Evolutionary conservation across 2,113 vertebrate genomes (phyloP).

Genomic region (Antigone vipio): DNA sequence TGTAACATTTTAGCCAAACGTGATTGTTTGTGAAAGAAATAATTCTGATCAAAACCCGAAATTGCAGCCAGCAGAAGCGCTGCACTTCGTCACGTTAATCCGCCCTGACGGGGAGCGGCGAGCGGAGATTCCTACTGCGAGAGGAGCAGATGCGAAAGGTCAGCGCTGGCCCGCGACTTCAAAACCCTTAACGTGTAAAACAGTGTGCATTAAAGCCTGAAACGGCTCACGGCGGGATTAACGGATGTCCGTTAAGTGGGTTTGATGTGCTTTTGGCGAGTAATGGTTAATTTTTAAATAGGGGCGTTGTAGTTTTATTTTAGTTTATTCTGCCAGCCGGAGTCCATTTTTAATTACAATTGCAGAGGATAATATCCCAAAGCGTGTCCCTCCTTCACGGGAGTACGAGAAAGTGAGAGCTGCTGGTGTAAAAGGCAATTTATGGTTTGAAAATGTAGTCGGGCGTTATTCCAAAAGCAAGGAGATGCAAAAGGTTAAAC

Average conservation of each 20-base stretch:
- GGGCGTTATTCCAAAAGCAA: not conserved
- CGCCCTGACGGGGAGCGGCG: constrained; percentile 84
- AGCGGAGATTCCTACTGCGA: constrained; percentile 86
- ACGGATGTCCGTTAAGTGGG: constrained; percentile 86
- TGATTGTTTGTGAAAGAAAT: constrained; percentile 99
- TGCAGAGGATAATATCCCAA: not conserved
- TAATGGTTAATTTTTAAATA: constrained; percentile 72
- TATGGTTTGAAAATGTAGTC: not conserved
- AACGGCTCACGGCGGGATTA: constrained; percentile 85
- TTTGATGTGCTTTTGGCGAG: constrained; percentile 77
- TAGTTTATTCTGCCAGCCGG: constrained; percentile 6
- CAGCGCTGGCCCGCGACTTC: constrained; percentile 81
- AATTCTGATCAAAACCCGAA: constrained; percentile 93
- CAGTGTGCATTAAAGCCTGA: constrained; percentile 84
- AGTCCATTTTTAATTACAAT: constrained; percentile 48
- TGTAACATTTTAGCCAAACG: constrained; percentile 95
- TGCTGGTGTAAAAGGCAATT: not conserved
- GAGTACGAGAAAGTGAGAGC: not conserved
- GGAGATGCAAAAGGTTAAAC: not conserved
- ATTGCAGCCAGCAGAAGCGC: constrained; percentile 87
- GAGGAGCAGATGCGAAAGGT: constrained; percentile 84
- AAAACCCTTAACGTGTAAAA: constrained; percentile 90
- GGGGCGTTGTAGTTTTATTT: constrained; percentile 26
- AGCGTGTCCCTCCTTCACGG: not conserved
- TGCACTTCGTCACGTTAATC: constrained; percentile 89